Conservation (phyloP, 2,113 vertebrate genomes). For the Pantherophis guttatus region DNA sequence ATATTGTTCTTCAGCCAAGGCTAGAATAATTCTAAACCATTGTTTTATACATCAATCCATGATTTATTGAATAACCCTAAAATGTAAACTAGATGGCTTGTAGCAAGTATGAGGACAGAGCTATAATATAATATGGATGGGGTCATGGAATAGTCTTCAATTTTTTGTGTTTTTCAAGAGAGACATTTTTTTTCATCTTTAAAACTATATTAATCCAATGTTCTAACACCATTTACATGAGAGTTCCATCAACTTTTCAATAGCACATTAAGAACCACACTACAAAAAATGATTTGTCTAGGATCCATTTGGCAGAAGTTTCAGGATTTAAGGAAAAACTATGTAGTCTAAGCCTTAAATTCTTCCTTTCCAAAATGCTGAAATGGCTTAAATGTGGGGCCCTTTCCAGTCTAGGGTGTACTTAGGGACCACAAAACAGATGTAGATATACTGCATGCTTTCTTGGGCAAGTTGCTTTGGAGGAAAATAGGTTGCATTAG, state of each 20-base stretch:
- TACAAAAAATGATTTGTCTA: neutral
- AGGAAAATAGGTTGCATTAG: neutral
- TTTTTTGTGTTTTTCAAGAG: neutral
- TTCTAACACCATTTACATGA: neutral
- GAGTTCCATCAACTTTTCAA: neutral
- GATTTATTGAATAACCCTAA: neutral
- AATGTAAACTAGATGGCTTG: neutral
- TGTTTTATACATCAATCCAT: neutral
- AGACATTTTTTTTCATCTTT: neutral
- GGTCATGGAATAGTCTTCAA: neutral
- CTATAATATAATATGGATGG: neutral
- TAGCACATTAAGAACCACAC: neutral
- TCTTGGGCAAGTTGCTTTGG: neutral
- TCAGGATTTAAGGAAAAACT: neutral
- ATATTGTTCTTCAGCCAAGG: neutral
- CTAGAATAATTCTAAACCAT: neutral
- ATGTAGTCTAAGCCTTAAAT: neutral
- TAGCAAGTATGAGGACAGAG: neutral
- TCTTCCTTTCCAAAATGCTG: neutral
- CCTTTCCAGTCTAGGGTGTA: neutral
- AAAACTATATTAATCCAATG: neutral
- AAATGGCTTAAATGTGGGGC: neutral
- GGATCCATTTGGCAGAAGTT: neutral
- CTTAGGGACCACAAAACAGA: neutral
- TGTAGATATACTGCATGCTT: neutral